These are phyloP conservation scores for Leontopithecus rosalia DNA, from an alignment of 2,797 vertebrate genomes.

Conservation along the genomic window DNA sequence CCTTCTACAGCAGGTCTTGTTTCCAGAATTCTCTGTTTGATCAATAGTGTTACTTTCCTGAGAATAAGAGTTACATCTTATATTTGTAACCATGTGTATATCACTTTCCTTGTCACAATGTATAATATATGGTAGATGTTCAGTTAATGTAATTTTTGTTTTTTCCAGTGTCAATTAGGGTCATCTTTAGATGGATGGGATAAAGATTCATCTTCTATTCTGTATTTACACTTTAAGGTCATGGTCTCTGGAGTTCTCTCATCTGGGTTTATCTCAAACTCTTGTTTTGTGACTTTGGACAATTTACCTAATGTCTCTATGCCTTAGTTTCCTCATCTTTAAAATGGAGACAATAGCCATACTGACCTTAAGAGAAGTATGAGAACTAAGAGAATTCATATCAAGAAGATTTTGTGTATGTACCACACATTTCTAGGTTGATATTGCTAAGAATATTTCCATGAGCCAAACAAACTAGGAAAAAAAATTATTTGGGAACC, in stretches of 20 bases:
- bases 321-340: not conserved
- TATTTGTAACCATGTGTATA: not conserved
- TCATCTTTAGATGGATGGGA: not conserved
- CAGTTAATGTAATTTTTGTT: not conserved
- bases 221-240: not conserved
- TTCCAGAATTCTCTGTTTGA: conserved; percentile 8
- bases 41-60: not conserved
- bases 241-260: not conserved
- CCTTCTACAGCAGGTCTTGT: not conserved
- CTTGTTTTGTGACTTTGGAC: not conserved
- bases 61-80: not conserved
- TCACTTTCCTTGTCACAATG: not conserved
- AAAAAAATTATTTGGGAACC: not conserved
- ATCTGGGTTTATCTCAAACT: not conserved
- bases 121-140: not conserved
- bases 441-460: not conserved
- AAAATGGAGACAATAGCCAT: not conserved
- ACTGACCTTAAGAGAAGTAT: not conserved
- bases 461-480: not conserved
- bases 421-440: not conserved
- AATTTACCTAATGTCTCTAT: not conserved
- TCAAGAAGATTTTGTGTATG: not conserved
- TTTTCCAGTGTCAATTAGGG: not conserved
- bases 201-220: not conserved
- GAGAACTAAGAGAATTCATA: not conserved